phyloP scores from a whole-genome alignment of 2,113 vertebrate species.

The Forbesichthys papilliferus region DNA sequence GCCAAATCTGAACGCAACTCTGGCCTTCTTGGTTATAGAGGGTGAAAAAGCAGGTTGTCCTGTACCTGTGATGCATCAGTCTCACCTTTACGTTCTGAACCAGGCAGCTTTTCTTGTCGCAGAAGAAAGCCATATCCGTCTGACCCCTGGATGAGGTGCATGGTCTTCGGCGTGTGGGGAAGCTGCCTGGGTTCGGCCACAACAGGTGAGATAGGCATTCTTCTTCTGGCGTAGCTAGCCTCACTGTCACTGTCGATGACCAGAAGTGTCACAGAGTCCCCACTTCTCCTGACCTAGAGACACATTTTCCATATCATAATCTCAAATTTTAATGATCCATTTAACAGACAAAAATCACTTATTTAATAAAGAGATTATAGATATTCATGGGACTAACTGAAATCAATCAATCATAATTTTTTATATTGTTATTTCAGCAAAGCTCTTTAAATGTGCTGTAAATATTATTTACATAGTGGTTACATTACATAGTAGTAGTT shows the following conservation, averaged over 20 bases:
- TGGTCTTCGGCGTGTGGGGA: conserved; percentile 78
- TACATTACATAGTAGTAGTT: too few relatives aligned
- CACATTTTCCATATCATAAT: not conserved
- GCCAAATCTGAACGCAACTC: too few relatives aligned
- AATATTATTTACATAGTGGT: too few relatives aligned
- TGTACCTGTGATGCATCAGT: not conserved
- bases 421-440: too few relatives aligned
- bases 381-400: too few relatives aligned
- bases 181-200: conserved; percentile 79
- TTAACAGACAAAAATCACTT: too few relatives aligned
- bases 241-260: conserved; percentile 83
- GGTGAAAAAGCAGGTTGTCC: not conserved
- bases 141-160: conserved; percentile 79
- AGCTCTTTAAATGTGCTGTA: too few relatives aligned
- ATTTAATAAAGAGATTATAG: too few relatives aligned
- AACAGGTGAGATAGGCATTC: conserved; percentile 77
- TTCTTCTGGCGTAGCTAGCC: conserved; percentile 74
- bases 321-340: too few relatives aligned
- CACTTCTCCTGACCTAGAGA: conserved; percentile 80
- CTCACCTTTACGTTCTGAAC: conserved; percentile 71
- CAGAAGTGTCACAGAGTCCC: conserved; percentile 80
- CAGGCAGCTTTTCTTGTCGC: conserved; percentile 80
- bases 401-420: too few relatives aligned
- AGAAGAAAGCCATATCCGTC: conserved; percentile 90
- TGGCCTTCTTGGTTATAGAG: not conserved